phyloP scores from a whole-genome alignment of 2,113 vertebrate species.

The Noturus placidus region DNA sequence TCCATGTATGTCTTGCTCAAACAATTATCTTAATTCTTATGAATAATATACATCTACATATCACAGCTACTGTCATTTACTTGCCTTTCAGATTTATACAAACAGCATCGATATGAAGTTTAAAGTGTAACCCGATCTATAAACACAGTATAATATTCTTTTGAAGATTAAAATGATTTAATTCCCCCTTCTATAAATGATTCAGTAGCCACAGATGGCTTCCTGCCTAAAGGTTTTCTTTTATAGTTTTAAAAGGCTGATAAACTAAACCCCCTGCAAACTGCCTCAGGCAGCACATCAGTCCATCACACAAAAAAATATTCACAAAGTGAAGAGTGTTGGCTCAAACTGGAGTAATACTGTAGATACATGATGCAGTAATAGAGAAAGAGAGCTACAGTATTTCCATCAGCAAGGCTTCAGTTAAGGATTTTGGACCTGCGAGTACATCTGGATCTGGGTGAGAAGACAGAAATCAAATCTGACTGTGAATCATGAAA shows the following conservation, averaged over 20 bases:
- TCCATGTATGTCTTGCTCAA: not conserved
- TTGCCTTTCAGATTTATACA: not conserved
- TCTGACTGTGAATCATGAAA: conserved; percentile 40
- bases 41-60: not conserved
- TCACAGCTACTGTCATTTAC: not conserved
- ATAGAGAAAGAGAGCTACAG: conserved; percentile 1
- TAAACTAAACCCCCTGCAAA: conserved; percentile 13
- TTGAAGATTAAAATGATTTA: not conserved
- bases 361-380: conserved; percentile 19
- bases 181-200: not conserved
- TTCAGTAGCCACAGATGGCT: not conserved
- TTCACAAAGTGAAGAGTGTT: not conserved
- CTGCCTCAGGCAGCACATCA: conserved; percentile 38
- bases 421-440: not conserved
- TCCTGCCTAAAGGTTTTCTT: conserved; percentile 18
- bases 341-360: conserved; percentile 19
- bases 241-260: conserved; percentile 12
- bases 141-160: not conserved
- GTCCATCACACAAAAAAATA: conserved; percentile 21
- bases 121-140: not conserved
- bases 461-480: conserved; percentile 27
- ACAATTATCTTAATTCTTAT: conserved; percentile 2
- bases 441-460: conserved; percentile 23
- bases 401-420: conserved; percentile 29
- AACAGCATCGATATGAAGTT: not conserved